These are phyloP conservation scores for Neogale vison DNA, from an alignment of 2,113 vertebrate species.

Conservation along the genomic window DNA sequence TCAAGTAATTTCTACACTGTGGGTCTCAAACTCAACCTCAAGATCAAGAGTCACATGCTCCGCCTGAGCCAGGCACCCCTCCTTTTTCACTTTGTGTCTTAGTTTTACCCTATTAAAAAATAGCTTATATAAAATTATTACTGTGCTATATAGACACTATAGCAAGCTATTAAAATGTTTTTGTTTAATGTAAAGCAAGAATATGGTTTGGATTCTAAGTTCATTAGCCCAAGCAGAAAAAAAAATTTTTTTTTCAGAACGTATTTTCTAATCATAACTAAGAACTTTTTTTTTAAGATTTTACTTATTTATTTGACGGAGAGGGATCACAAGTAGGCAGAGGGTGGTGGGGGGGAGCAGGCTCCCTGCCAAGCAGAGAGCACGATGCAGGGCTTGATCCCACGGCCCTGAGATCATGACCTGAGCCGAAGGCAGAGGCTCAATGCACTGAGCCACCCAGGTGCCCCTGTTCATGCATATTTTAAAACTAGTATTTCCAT, in stretches of 20 bases:
- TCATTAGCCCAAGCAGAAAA: constrained; percentile 3
- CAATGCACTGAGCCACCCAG: too few species aligned
- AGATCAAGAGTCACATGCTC: not conserved
- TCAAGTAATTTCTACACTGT: not conserved
- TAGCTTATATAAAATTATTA: not conserved
- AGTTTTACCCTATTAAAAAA: constrained; percentile 6
- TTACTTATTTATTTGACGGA: too few species aligned
- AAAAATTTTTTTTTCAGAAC: constrained; percentile 25
- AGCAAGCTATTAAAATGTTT: not conserved
- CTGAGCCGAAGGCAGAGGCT: too few species aligned
- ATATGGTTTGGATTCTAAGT: not conserved
- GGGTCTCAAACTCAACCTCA: not conserved
- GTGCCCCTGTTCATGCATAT: not conserved
- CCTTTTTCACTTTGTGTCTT: not conserved
- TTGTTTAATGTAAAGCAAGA: not conserved
- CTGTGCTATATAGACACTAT: not conserved
- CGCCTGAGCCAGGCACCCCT: not conserved
- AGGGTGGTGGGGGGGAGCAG: too few species aligned
- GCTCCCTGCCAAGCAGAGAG: too few species aligned
- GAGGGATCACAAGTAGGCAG: too few species aligned
- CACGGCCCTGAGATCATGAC: too few species aligned
- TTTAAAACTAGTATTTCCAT: not conserved
- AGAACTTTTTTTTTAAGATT: not conserved
- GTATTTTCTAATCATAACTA: not conserved
- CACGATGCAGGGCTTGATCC: too few species aligned